phyloP scores from a whole-genome alignment of 2,797 vertebrate genomes.

The Allobates femoralis region DNA sequence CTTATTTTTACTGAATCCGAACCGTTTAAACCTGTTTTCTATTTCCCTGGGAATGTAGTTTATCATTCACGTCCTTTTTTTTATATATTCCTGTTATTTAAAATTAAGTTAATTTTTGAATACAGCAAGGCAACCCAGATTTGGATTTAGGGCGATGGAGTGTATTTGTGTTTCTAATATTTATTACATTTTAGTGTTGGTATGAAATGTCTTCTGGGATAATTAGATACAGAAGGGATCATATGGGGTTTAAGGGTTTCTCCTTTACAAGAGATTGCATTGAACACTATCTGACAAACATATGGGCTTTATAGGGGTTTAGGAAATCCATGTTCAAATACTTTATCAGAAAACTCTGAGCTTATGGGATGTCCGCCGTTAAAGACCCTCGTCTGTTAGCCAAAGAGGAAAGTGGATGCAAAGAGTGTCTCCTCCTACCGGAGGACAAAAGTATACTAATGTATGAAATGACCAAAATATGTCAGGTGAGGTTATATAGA shows the following conservation, averaged over 20 bases:
- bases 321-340: neutral
- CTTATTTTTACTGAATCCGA: constrained; percentile 32
- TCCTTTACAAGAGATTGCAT: neutral
- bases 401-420: no score
- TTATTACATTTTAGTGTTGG: constrained; percentile 48
- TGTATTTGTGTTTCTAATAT: constrained; percentile 46
- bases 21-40: constrained; percentile 49
- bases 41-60: constrained; percentile 53
- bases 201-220: constrained; percentile 44
- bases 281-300: neutral
- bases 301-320: neutral
- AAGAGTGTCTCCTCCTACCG: no score
- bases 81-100: constrained; percentile 39
- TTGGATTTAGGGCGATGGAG: constrained; percentile 33
- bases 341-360: neutral
- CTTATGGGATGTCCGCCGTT: no score
- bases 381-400: no score
- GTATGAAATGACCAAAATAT: no score
- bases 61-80: constrained; percentile 42
- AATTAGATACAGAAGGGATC: constrained; percentile 48
- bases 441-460: no score
- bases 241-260: neutral
- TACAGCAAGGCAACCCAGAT: constrained; percentile 48
- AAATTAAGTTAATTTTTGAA: constrained; percentile 58
- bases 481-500: no score